Percentiles rank a stretch among this genome's conserved stretches.
phyloP scores from a whole-genome alignment of 2,797 vertebrate species.

The Enteromius paludinosus region DNA sequence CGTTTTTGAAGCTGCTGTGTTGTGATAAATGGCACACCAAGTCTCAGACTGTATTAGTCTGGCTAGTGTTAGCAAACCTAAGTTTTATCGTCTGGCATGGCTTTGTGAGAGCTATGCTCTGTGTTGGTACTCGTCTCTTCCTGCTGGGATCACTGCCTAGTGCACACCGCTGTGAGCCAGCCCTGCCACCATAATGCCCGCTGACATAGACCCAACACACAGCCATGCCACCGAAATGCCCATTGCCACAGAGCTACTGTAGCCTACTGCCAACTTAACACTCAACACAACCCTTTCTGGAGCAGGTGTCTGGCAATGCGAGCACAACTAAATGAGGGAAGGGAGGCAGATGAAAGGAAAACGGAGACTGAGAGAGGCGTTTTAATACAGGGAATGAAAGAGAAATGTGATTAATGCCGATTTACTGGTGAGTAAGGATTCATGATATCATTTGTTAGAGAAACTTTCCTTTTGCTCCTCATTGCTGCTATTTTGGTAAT shows the following conservation, averaged over 20 bases:
- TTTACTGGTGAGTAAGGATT: conserved; percentile 37
- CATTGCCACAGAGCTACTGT: conserved; percentile 30
- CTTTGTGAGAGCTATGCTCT: conserved; percentile 34
- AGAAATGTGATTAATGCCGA: conserved; percentile 48
- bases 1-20: conserved; percentile 19
- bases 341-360: conserved; percentile 42
- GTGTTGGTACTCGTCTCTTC: conserved; percentile 39
- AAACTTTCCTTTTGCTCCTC: background rate
- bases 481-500: background rate
- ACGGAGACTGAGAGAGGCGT: conserved; percentile 40
- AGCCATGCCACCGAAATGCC: conserved; percentile 30
- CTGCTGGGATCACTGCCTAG: conserved; percentile 51
- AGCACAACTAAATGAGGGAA: conserved; percentile 27
- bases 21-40: conserved; percentile 39
- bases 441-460: conserved; percentile 20
- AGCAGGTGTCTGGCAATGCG: conserved; percentile 75
- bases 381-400: conserved; percentile 40
- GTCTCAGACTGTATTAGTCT: conserved; percentile 27
- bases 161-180: conserved; percentile 44
- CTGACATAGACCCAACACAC: conserved; percentile 46
- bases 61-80: conserved; percentile 50
- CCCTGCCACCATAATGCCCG: conserved; percentile 46
- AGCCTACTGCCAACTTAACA: conserved; percentile 49
- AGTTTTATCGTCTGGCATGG: conserved; percentile 34
- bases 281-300: conserved; percentile 61